A percentile compares a stretch with the other conserved stretches of the same genome.
phyloP scores from a whole-genome alignment of 2,797 vertebrate genomes.

The Halcyon chelicuti region DNA sequence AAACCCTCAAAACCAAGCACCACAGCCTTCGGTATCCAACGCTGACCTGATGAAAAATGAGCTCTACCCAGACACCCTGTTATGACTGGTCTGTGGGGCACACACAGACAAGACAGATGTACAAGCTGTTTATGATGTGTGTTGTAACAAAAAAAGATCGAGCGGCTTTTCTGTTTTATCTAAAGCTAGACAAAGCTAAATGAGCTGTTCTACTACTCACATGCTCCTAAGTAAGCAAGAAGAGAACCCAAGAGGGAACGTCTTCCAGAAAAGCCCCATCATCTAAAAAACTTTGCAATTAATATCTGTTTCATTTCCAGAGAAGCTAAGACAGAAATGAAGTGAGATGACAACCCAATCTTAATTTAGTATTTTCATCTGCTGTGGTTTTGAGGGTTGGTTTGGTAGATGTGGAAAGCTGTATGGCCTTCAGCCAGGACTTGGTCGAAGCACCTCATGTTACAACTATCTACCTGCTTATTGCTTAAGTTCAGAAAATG shows the following conservation, averaged over 20 bases:
- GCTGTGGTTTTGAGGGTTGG: constrained; percentile 3
- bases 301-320: neutral
- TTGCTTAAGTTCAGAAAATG: neutral
- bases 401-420: neutral
- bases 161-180: neutral
- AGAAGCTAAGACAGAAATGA: neutral
- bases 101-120: neutral
- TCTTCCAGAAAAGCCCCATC: neutral
- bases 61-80: neutral
- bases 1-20: neutral
- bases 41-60: neutral
- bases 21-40: neutral
- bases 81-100: neutral
- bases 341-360: neutral
- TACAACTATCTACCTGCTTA: neutral
- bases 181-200: neutral
- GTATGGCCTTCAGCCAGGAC: neutral
- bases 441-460: neutral
- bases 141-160: neutral
- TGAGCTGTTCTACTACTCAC: neutral
- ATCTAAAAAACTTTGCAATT: neutral
- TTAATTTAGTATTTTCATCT: neutral
- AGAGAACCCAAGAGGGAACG: neutral
- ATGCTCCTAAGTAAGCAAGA: neutral
- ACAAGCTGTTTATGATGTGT: neutral